Evolutionary conservation across 37 sponge, comb jelly and placozoan genomes (phyloP).

Genomic region (Cladorhizidae sp.): DNA sequence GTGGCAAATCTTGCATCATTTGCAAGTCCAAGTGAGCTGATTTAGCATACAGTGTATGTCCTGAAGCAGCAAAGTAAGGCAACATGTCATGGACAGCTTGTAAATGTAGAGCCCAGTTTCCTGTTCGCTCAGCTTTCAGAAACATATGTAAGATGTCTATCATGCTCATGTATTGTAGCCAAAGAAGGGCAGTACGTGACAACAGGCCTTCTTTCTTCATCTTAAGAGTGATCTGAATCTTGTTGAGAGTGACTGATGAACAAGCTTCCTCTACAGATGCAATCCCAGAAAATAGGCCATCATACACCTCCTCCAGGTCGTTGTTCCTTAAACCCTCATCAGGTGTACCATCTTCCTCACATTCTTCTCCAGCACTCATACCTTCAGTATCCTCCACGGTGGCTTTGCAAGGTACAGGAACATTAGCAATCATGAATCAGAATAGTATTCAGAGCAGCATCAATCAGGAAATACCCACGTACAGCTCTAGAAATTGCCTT

Average conservation of each 20-base stretch:
- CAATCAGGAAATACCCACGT: no score
- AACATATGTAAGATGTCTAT: constrained; percentile 33
- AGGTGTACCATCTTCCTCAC: no score
- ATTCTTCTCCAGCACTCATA: no score
- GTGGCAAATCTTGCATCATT: constrained; percentile 6
- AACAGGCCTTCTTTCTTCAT: background rate
- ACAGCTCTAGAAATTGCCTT: no score
- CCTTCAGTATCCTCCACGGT: no score
- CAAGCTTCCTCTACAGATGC: constrained; percentile 20
- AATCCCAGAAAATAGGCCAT: no score
- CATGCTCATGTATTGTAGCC: no score
- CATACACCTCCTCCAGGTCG: constrained; percentile 21
- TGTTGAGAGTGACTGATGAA: background rate
- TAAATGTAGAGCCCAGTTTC: constrained; percentile 40
- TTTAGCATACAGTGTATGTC: constrained; percentile 6
- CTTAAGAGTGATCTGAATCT: constrained; percentile 13
- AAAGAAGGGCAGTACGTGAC: no score
- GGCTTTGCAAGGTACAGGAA: no score
- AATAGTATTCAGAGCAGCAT: no score
- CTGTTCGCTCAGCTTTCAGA: constrained; percentile 19
- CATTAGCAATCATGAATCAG: no score
- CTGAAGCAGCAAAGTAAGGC: constrained; percentile 16
- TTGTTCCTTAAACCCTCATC: no score
- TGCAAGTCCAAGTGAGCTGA: constrained; percentile 25
- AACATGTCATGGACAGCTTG: constrained; percentile 32